Evolutionary conservation across 2,797 vertebrate species (phyloP).

Genomic region (Lophotriccus pileatus): DNA sequence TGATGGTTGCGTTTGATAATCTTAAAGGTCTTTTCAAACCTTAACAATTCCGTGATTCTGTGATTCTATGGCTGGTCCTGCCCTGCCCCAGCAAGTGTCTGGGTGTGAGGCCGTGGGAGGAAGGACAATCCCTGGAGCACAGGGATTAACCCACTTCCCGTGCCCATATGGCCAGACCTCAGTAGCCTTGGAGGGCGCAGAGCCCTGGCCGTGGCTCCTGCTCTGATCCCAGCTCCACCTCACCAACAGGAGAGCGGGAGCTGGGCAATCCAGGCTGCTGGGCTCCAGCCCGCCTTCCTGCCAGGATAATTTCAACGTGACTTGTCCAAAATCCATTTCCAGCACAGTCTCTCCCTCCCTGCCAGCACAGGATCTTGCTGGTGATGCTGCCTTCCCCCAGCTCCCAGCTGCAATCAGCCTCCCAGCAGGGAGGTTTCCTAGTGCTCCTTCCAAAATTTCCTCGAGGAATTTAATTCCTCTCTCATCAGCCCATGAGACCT

Average conservation of each 20-base stretch:
- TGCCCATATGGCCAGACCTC: background rate
- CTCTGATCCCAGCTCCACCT: background rate
- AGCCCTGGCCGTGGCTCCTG: background rate
- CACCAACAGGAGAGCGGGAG: background rate
- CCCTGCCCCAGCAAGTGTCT: background rate
- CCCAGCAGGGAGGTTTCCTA: background rate
- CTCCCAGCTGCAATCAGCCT: background rate
- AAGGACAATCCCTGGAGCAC: background rate
- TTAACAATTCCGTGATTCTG: rapidly evolving
- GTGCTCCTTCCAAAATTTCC: background rate
- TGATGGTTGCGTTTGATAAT: background rate
- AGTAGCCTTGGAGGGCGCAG: background rate
- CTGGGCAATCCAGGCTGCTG: background rate
- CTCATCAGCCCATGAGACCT: background rate
- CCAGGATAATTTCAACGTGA: background rate
- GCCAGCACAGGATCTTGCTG: rapidly evolving
- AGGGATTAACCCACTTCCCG: slow-evolving; percentile 22
- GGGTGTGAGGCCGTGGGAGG: background rate
- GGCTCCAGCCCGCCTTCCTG: background rate
- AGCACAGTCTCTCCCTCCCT: background rate
- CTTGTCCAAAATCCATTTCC: background rate
- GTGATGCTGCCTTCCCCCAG: background rate
- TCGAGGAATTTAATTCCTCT: background rate
- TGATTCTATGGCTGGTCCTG: rapidly evolving
- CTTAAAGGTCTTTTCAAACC: background rate